phyloP scores from a whole-genome alignment of 2,113 vertebrate genomes.

The Cnemophilus loriae region DNA sequence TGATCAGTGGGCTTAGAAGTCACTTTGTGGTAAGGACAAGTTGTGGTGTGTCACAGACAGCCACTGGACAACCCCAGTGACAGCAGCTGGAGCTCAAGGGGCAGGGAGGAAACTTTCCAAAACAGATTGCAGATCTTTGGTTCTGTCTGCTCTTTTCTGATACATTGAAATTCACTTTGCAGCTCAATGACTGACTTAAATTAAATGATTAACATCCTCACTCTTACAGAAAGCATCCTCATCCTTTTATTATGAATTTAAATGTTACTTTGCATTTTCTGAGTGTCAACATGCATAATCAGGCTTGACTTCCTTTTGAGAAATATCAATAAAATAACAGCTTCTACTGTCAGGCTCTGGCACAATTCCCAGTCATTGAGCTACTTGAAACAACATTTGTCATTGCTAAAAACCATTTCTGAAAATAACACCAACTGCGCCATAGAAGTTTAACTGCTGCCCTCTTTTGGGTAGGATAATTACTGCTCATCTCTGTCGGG shows the following conservation, averaged over 20 bases:
- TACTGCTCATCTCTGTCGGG: neutral
- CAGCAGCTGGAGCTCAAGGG: neutral
- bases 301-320: conserved; percentile 23
- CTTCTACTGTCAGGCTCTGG: conserved; percentile 9
- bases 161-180: neutral
- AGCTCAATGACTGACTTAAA: neutral
- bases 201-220: neutral
- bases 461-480: conserved; percentile 37
- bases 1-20: neutral
- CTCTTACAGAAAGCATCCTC: neutral
- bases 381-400: conserved; percentile 17
- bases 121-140: neutral
- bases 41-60: rapidly evolving
- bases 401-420: neutral
- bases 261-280: conserved; percentile 17
- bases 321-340: conserved; percentile 33
- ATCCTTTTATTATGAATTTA: conserved; percentile 6
- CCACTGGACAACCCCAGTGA: neutral
- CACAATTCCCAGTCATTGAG: conserved; percentile 17
- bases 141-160: neutral
- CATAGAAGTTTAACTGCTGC: conserved; percentile 30
- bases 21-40: neutral
- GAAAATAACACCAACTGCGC: neutral
- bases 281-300: conserved; percentile 14
- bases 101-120: neutral